phyloP scores from a whole-genome alignment of 2,888 invertebrate species.

The Acleris holmiana region DNA sequence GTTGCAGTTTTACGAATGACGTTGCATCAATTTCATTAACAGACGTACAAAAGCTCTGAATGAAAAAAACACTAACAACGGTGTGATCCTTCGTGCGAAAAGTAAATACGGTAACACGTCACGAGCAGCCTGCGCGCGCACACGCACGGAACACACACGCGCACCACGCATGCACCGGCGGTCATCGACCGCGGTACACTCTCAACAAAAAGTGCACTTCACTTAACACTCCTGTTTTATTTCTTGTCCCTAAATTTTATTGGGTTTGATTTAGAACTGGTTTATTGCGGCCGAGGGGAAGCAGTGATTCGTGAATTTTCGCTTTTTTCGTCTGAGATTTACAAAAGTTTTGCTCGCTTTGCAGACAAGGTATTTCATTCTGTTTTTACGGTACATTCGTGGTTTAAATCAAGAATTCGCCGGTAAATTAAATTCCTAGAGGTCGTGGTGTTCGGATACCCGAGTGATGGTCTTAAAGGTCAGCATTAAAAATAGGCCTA shows the following conservation, averaged over 20 bases:
- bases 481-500: too few species aligned
- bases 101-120: background rate
- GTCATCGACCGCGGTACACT: conserved; percentile 30
- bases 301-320: background rate
- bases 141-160: background rate
- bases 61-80: too few species aligned
- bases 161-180: conserved; percentile 15
- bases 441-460: too few species aligned
- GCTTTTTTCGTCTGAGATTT: conserved; percentile 5
- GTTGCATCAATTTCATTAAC: too few species aligned
- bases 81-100: background rate
- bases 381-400: too few species aligned
- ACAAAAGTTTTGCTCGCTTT: too few species aligned
- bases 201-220: conserved; percentile 25
- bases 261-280: conserved; percentile 26
- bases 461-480: too few species aligned
- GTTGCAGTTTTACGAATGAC: too few species aligned
- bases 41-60: too few species aligned
- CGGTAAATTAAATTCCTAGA: too few species aligned
- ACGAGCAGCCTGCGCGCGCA: conserved; percentile 1
- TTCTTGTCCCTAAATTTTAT: conserved; percentile 27
- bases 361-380: too few species aligned
- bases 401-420: too few species aligned
- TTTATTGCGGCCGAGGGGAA: conserved; percentile 11
- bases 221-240: conserved; percentile 27